Base-by-base conservation (phyloP, 1,140 invertebrate species). In the Aphis craccivora region DNA sequence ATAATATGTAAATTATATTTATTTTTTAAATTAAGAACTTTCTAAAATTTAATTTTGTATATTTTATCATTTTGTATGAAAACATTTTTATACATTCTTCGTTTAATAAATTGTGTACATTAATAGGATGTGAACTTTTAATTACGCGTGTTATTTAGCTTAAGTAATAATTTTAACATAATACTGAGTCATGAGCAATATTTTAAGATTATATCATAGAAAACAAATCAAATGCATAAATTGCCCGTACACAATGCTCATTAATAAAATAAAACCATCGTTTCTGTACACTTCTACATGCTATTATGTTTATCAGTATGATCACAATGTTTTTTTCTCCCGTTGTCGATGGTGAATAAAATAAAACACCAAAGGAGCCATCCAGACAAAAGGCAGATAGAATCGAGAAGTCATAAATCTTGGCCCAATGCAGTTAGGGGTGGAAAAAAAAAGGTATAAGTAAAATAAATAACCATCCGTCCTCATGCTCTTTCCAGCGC, bases 391-490 rank as follows among this genome's bases (percentile, higher is more conserved):
- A 89, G 87, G 20, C 18, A 53, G n/a, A 37, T 53, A 35, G n/a
- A 53, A 89, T 37, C 51, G 45, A 35, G 9, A 35, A 53, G 14
- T 48, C n/a, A 89, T 89, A 89, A 89, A 89, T 89, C 87, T 89
- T 35, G 20, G n/a, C n/a, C 30, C 25, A 0, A 11, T 18, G 35
- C 23, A n/a, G 60, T 40, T 43, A 30, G 23, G 23, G 60, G 53
- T 8, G 53, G 55, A 11, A 40, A 67, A 90, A 45, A 90, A 91
- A 55, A 67, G 53, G 40, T 90, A 90, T 20, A 67, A 91, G 48
- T 45, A 91, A 91, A 91, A 67, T 91, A 91, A 67, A 91, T 91
- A 91, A 91, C 35, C 30, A 91, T 43, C 30, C 55, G 40, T 91
- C 35, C 55, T 30, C 22, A 1, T 37, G 37, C 22, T 40, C 35